A percentile compares a stretch with the other conserved stretches of the same genome.
Evolutionary conservation across 2,888 invertebrate species (phyloP).

Genomic region (Dorcus hopei): DNA sequence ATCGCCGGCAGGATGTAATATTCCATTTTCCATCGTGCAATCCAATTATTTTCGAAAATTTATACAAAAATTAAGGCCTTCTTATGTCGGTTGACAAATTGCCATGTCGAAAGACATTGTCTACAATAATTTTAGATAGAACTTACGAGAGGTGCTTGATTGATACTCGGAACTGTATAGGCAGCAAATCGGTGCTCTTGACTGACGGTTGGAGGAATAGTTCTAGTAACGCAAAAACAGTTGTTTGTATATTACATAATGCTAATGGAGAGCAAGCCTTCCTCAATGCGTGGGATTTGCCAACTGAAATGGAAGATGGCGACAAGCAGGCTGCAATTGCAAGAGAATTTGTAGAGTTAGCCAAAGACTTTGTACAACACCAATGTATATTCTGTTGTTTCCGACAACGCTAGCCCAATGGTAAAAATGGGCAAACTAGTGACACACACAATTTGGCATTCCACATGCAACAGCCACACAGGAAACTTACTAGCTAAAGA

Average conservation of each 20-base stretch:
- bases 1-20: background rate
- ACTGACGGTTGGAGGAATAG: conserved; percentile 22
- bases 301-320: conserved; percentile 15
- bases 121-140: conserved; percentile 1
- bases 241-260: conserved; percentile 13
- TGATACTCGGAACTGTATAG: background rate
- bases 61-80: background rate
- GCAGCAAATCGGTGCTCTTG: conserved; percentile 10
- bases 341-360: conserved; percentile 12
- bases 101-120: background rate
- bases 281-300: conserved; percentile 23
- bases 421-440: conserved; percentile 8
- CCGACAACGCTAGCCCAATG: conserved; percentile 26
- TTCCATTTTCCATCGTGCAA: conserved; percentile 2
- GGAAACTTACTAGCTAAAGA: conserved; percentile 23
- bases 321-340: conserved; percentile 13
- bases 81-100: background rate
- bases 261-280: conserved; percentile 12
- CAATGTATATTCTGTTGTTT: conserved; percentile 20
- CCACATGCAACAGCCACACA: conserved; percentile 21
- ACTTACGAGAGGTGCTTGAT: background rate
- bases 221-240: conserved; percentile 13
- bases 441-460: conserved; percentile 17
- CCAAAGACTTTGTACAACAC: conserved; percentile 16
- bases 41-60: conserved; percentile 3